phyloP scores from a whole-genome alignment of 2,113 vertebrate species.

The Marcusenius ussheri region DNA sequence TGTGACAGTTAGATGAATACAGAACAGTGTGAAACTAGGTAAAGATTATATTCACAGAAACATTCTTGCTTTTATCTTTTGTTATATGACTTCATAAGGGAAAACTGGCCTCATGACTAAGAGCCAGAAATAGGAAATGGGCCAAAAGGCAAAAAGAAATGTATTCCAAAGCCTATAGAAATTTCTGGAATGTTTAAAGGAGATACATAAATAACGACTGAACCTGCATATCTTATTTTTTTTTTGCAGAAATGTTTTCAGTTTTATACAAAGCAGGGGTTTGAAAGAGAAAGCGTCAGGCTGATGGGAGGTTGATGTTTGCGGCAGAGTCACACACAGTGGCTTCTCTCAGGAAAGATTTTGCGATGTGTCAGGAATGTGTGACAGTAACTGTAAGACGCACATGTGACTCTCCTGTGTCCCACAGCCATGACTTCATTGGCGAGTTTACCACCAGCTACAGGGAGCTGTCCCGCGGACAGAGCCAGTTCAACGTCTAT shows the following conservation, averaged over 20 bases:
- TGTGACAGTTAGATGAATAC: neutral
- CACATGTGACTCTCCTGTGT: neutral
- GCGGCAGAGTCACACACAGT: neutral
- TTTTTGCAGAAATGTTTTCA: neutral
- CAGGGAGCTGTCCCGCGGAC: slow-evolving; percentile 87
- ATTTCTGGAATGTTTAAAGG: slow-evolving; percentile 3
- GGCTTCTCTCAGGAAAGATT: neutral
- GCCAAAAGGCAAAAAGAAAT: slow-evolving; percentile 6
- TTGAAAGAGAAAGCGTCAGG: neutral
- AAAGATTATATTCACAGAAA: neutral
- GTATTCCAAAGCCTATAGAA: neutral
- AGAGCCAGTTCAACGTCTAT: slow-evolving; percentile 90
- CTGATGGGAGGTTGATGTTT: neutral
- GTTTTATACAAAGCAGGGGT: neutral
- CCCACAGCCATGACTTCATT: slow-evolving; percentile 87
- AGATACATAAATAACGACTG: slow-evolving; percentile 2
- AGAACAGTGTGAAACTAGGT: neutral
- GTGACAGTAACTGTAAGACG: neutral
- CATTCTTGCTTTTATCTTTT: neutral
- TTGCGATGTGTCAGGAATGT: neutral
- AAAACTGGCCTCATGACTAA: neutral
- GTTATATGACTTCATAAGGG: neutral
- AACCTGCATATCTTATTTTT: neutral
- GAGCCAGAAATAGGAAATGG: neutral
- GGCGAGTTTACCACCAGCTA: slow-evolving; percentile 98